Conservation (phyloP, 2,113 vertebrate species). For the Thunnus maccoyii region DNA sequence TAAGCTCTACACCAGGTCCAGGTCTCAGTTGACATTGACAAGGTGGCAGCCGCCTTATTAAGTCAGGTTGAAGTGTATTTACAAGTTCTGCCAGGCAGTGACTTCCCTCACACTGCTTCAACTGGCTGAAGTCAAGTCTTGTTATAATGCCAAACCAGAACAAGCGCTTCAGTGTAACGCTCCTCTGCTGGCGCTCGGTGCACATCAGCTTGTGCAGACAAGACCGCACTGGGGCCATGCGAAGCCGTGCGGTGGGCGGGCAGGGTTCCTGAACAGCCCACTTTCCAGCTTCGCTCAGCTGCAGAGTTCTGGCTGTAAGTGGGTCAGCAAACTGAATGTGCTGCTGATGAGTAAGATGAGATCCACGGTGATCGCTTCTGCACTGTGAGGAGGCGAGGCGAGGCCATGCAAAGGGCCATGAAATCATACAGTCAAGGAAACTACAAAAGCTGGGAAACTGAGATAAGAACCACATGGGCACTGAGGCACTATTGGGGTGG, state of each 20-base stretch:
- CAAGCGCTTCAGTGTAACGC: conserved; percentile 58
- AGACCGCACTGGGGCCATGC: conserved; percentile 41
- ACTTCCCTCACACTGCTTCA: conserved; percentile 40
- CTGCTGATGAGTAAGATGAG: conserved; percentile 65
- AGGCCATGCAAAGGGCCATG: conserved; percentile 74
- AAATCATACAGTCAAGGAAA: conserved; percentile 57
- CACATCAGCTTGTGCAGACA: conserved; percentile 58
- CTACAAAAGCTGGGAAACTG: conserved; percentile 54
- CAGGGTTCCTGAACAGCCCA: conserved; percentile 37
- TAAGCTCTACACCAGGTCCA: conserved; percentile 31
- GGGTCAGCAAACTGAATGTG: conserved; percentile 65
- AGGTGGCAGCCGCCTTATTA: conserved; percentile 47
- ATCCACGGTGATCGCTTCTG: conserved; percentile 49
- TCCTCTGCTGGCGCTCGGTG: conserved; percentile 35
- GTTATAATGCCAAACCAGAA: conserved; percentile 66
- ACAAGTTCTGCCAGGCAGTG: conserved; percentile 45
- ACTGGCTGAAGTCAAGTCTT: conserved; percentile 49
- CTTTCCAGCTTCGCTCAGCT: conserved; percentile 45
- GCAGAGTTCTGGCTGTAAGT: conserved; percentile 42
- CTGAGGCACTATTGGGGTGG: conserved; percentile 10
- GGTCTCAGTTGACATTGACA: conserved; percentile 51
- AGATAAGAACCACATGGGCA: conserved; percentile 32
- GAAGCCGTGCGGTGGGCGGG: conserved; percentile 32
- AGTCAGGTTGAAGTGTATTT: conserved; percentile 52
- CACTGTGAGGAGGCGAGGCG: conserved; percentile 46